These are phyloP conservation scores for Trissoscelio sp. DNA, from an alignment of 2,888 invertebrate genomes.

Conservation along the genomic window DNA sequence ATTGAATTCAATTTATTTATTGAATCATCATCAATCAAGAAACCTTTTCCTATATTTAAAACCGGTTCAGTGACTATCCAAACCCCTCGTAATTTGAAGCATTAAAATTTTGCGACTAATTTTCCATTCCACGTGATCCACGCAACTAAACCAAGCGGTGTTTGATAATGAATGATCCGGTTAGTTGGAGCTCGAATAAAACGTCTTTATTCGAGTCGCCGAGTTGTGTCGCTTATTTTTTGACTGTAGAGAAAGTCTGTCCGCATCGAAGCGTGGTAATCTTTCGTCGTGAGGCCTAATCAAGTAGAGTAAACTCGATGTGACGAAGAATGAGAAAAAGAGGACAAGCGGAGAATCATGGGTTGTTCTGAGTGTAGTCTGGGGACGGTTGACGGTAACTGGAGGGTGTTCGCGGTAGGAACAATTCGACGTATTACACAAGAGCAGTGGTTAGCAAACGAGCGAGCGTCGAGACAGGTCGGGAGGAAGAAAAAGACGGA, in stretches of 20 bases:
- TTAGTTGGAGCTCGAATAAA: slow-evolving; percentile 63
- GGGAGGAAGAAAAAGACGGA: slow-evolving; percentile 41
- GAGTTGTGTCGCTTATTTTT: slow-evolving; percentile 57
- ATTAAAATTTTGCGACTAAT: slow-evolving; percentile 76
- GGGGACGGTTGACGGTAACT: slow-evolving; percentile 69
- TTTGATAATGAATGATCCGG: slow-evolving; percentile 67
- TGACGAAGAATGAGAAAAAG: slow-evolving; percentile 74
- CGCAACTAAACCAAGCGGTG: slow-evolving; percentile 53
- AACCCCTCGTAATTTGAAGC: slow-evolving; percentile 60
- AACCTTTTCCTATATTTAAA: background rate
- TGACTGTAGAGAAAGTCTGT: slow-evolving; percentile 60
- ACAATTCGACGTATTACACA: slow-evolving; percentile 79
- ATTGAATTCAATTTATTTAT: background rate
- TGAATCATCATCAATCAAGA: background rate
- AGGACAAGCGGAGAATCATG: slow-evolving; percentile 67
- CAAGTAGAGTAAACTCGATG: slow-evolving; percentile 82
- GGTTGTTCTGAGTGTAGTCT: slow-evolving; percentile 56
- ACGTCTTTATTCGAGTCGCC: slow-evolving; percentile 61
- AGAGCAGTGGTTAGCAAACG: slow-evolving; percentile 75
- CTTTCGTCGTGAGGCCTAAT: slow-evolving; percentile 81
- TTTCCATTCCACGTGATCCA: slow-evolving; percentile 74
- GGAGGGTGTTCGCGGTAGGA: slow-evolving; percentile 75
- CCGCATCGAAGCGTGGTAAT: slow-evolving; percentile 69
- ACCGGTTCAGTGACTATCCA: background rate
- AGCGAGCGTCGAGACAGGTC: slow-evolving; percentile 50